These are phyloP conservation scores for Synaphobranchus kaupii DNA, from an alignment of 2,797 vertebrate species.

Conservation along the genomic window DNA sequence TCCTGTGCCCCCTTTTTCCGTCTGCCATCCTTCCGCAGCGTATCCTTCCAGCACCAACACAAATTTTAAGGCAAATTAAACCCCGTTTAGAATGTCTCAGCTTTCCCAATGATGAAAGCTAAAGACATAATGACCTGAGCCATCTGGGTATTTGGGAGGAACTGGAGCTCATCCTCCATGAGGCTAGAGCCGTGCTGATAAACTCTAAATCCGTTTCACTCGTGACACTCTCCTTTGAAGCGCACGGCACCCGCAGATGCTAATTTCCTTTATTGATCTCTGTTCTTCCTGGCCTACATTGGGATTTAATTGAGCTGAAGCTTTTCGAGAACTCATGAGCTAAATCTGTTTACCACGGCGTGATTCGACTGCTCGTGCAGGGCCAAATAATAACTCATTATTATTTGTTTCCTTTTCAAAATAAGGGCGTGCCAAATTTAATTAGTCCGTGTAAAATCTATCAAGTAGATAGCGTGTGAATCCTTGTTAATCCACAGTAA, in stretches of 20 bases:
- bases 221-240: slow-evolving; percentile 23
- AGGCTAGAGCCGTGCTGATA: slow-evolving; percentile 10
- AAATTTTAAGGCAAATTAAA: slow-evolving; percentile 17
- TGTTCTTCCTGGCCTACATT: slow-evolving; percentile 23
- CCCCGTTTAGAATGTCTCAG: slow-evolving; percentile 3
- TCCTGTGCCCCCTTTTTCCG: background rate
- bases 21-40: background rate
- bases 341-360: slow-evolving; percentile 32
- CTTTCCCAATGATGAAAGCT: slow-evolving; percentile 26
- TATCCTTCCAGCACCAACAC: background rate
- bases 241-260: slow-evolving; percentile 16
- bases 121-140: slow-evolving; percentile 23
- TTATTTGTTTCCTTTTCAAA: slow-evolving; percentile 29
- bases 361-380: slow-evolving; percentile 23
- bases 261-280: slow-evolving; percentile 34
- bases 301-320: slow-evolving; percentile 38
- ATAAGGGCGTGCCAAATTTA: slow-evolving; percentile 39
- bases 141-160: slow-evolving; percentile 17
- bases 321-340: slow-evolving; percentile 30
- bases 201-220: slow-evolving; percentile 32
- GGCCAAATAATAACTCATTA: slow-evolving; percentile 23
- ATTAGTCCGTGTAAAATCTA: slow-evolving; percentile 34
- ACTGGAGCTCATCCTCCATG: background rate
- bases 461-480: slow-evolving; percentile 25
- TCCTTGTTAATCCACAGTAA: slow-evolving; percentile 27